These are phyloP conservation scores for Anguilla anguilla DNA, from an alignment of 2,797 vertebrate genomes.

Conservation along the genomic window DNA sequence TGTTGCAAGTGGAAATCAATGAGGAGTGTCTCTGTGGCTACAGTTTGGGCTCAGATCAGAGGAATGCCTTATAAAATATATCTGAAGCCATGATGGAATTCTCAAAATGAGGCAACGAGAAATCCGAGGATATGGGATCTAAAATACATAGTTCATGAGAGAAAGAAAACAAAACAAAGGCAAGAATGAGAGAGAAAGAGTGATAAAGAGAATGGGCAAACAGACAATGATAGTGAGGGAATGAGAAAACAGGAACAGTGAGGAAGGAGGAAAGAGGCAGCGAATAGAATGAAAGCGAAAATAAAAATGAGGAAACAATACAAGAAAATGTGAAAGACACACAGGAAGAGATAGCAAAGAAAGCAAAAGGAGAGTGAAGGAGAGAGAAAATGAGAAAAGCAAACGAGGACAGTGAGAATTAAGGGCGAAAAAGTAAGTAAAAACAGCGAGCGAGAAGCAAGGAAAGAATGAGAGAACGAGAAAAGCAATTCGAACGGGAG, in stretches of 20 bases:
- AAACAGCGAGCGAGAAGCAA: neutral
- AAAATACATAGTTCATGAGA: neutral
- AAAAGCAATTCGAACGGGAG: neutral
- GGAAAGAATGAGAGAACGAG: neutral
- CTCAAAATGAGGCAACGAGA: neutral
- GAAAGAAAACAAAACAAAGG: neutral
- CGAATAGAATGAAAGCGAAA: neutral
- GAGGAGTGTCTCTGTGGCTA: neutral
- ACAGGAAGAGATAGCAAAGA: neutral
- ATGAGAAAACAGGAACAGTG: neutral
- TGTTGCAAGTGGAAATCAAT: no score
- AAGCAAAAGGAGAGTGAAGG: neutral
- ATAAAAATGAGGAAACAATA: neutral
- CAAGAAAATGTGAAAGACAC: neutral
- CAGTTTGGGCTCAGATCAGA: neutral
- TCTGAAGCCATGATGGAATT: neutral
- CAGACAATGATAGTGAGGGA: neutral
- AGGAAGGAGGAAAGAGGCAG: neutral
- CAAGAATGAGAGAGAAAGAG: neutral
- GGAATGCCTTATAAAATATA: neutral
- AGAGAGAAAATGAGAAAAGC: constrained; percentile 11
- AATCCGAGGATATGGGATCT: neutral
- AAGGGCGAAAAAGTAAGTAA: neutral
- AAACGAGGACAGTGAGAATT: neutral
- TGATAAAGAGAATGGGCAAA: neutral